phyloP scores from a whole-genome alignment of 2,888 invertebrate genomes.

The Campoletis raptor region DNA sequence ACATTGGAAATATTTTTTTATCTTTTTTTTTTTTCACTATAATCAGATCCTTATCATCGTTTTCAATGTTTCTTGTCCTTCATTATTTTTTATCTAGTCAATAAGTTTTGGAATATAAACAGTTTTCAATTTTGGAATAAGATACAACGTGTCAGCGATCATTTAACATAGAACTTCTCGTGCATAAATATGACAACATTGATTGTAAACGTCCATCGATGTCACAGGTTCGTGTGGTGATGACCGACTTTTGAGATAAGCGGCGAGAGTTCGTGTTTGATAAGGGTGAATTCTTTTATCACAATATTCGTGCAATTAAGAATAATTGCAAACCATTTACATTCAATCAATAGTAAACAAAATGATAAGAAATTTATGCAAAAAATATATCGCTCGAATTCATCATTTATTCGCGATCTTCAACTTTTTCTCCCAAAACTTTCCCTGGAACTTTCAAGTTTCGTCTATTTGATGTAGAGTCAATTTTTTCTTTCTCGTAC shows the following conservation, averaged over 20 bases:
- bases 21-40: not conserved
- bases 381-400: not conserved
- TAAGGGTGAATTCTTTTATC: constrained; percentile 35
- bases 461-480: not conserved
- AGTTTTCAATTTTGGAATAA: not conserved
- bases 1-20: not conserved
- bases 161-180: not conserved
- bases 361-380: not conserved
- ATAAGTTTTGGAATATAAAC: not conserved
- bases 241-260: constrained; percentile 50
- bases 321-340: not conserved
- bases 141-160: not conserved
- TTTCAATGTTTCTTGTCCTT: not conserved
- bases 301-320: not conserved
- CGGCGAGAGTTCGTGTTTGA: constrained; percentile 32
- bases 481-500: not conserved
- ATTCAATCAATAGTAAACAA: not conserved
- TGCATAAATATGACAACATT: constrained; percentile 1
- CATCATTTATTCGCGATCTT: not conserved
- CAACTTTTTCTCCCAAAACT: not conserved
- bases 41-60: not conserved
- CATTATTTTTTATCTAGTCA: not conserved
- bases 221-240: constrained; percentile 35
- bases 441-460: not conserved
- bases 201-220: constrained; percentile 26